phyloP scores from a whole-genome alignment of 2,113 vertebrate genomes.

The Gila orcuttii region DNA sequence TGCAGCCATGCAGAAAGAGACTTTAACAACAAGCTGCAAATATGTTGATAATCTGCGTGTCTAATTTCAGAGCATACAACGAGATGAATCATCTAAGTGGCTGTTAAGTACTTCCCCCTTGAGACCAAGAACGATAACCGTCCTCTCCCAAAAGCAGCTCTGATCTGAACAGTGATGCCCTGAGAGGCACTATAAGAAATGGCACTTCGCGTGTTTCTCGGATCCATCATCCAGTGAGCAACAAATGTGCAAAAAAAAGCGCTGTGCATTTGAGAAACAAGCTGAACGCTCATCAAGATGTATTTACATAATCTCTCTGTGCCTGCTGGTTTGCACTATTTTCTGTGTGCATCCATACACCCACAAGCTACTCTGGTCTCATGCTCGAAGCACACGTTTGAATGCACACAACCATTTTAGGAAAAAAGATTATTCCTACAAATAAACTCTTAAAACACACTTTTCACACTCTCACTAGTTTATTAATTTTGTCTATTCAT shows the following conservation, averaged over 20 bases:
- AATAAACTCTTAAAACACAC: neutral
- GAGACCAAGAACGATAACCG: slow-evolving; percentile 34
- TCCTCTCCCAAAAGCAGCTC: slow-evolving; percentile 33
- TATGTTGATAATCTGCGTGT: slow-evolving; percentile 2
- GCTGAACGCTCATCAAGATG: slow-evolving; percentile 40
- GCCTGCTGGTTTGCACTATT: neutral
- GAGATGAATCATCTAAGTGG: slow-evolving; percentile 61
- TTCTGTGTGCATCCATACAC: slow-evolving; percentile 18
- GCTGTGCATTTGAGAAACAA: neutral
- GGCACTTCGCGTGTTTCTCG: slow-evolving; percentile 10
- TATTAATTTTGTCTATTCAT: neutral
- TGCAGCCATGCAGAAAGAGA: neutral
- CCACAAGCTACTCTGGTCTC: slow-evolving; percentile 34
- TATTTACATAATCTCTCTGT: slow-evolving; percentile 51
- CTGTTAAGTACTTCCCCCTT: slow-evolving; percentile 52
- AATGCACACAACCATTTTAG: neutral
- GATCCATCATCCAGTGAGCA: neutral
- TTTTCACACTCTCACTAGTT: neutral
- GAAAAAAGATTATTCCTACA: slow-evolving; percentile 6
- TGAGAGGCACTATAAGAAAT: neutral
- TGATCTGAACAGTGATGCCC: slow-evolving; percentile 18
- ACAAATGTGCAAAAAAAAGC: neutral
- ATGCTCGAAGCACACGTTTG: slow-evolving; percentile 2
- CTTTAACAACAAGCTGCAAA: slow-evolving; percentile 7
- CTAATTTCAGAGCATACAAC: neutral